Conservation (phyloP, 2,113 vertebrate species). For the Aythya baeri region DNA sequence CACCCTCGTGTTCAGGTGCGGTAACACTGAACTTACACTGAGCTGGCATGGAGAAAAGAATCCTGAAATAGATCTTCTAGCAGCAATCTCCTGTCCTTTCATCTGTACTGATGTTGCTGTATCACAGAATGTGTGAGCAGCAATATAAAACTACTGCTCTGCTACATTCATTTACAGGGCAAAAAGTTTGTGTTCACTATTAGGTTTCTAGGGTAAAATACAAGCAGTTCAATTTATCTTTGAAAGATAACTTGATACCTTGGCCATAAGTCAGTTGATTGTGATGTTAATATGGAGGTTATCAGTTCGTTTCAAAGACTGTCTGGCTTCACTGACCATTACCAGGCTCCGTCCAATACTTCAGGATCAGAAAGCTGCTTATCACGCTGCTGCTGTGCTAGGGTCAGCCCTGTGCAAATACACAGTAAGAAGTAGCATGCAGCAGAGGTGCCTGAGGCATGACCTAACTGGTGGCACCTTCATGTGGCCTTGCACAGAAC, state of each 20-base stretch:
- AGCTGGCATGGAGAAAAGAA: neutral
- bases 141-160: neutral
- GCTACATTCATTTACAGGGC: neutral
- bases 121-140: neutral
- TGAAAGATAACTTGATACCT: neutral
- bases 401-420: neutral
- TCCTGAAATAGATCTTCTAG: neutral
- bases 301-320: neutral
- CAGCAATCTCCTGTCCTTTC: neutral
- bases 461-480: neutral
- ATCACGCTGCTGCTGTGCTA: neutral
- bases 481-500: neutral
- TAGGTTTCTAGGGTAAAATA: neutral
- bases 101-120: neutral
- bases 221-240: neutral
- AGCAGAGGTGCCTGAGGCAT: neutral
- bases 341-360: neutral
- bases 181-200: neutral
- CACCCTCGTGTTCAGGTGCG: neutral
- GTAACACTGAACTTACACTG: neutral
- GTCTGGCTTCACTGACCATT: neutral
- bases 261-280: neutral
- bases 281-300: neutral
- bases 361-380: neutral
- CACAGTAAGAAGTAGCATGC: neutral